A percentile compares a stretch with the other conserved stretches of the same genome.
phyloP scores from a whole-genome alignment of 1,140 invertebrate species.

The Hycleus phaleratus region DNA sequence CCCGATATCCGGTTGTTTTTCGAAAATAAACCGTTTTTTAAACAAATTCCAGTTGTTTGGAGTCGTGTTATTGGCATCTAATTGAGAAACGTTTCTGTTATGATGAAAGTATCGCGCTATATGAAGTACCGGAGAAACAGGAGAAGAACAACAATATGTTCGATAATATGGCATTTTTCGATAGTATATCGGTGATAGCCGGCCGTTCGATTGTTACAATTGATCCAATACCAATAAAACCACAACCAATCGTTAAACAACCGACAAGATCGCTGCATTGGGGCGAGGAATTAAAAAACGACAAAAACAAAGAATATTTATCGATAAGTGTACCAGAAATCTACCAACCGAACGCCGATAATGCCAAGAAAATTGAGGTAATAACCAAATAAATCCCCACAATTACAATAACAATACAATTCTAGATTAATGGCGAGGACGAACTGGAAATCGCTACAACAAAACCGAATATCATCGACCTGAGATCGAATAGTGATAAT shows the following conservation, averaged over 20 bases:
- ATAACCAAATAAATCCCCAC: neutral
- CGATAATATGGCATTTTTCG: slow-evolving; percentile 37
- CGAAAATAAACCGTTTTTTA: no score
- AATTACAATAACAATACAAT: neutral
- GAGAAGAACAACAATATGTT: slow-evolving; percentile 35
- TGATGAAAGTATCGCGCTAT: slow-evolving; percentile 36
- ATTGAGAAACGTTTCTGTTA: slow-evolving; percentile 38
- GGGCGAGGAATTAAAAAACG: slow-evolving; percentile 13
- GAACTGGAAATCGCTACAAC: neutral
- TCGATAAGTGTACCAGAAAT: slow-evolving; percentile 12
- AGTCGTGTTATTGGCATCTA: slow-evolving; percentile 36
- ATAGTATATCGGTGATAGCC: slow-evolving; percentile 37
- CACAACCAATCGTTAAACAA: slow-evolving; percentile 22
- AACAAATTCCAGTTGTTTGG: slow-evolving; percentile 28
- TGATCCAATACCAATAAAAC: slow-evolving; percentile 27
- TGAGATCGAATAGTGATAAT: neutral
- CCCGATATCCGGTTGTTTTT: no score
- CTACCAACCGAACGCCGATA: neutral
- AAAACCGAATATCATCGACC: neutral
- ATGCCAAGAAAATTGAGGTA: neutral
- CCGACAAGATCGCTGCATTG: slow-evolving; percentile 9
- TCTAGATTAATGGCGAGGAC: neutral
- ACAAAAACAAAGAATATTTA: slow-evolving; percentile 8
- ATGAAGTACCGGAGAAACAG: slow-evolving; percentile 31
- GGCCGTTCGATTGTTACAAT: slow-evolving; percentile 35